These are phyloP conservation scores for Epirrhoe tristata DNA, from an alignment of 2,888 invertebrate species.

Conservation along the genomic window DNA sequence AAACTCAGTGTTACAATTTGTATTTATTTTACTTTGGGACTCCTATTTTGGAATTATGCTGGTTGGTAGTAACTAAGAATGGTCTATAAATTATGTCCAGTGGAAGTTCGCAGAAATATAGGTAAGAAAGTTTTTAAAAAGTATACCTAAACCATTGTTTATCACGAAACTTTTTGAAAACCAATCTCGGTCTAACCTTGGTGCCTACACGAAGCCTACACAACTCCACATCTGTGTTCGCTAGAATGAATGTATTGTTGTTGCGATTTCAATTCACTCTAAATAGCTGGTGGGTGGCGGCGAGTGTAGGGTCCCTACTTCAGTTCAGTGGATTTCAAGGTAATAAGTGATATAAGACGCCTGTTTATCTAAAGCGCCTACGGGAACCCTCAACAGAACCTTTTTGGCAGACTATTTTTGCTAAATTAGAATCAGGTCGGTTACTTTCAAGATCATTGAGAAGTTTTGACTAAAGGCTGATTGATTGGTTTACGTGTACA, in stretches of 20 bases:
- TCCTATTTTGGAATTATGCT: background rate
- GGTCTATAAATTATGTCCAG: background rate
- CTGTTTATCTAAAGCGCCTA: background rate
- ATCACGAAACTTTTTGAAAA: constrained; percentile 21
- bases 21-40: background rate
- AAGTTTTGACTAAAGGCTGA: background rate
- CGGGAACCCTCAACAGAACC: background rate
- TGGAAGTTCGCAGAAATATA: background rate
- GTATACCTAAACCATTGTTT: constrained; percentile 8
- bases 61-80: background rate
- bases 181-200: constrained; percentile 34
- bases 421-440: background rate
- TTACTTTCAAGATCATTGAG: background rate
- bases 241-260: constrained; percentile 28
- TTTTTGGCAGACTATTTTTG: background rate
- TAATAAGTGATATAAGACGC: background rate
- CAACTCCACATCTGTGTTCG: constrained; percentile 30
- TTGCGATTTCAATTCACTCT: constrained; percentile 36
- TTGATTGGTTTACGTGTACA: background rate
- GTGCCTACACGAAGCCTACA: constrained; percentile 36
- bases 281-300: constrained; percentile 37
- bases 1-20: background rate
- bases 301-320: constrained; percentile 17
- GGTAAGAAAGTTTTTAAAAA: background rate
- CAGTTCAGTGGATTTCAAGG: constrained; percentile 28